phyloP scores from a whole-genome alignment of 1,140 invertebrate genomes.

The Lucilia cuprina region DNA sequence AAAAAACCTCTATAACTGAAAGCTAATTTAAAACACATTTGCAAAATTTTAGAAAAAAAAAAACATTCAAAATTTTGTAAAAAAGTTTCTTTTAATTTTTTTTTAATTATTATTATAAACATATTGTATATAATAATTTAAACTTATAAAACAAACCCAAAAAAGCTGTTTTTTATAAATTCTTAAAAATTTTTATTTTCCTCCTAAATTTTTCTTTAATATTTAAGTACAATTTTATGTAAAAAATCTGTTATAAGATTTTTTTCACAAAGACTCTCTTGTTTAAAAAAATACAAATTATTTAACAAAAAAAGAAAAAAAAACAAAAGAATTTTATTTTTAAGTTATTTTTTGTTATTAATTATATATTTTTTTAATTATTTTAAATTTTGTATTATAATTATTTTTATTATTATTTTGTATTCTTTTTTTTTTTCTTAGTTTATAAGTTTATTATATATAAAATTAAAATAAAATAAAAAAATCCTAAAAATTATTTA shows the following conservation, averaged over 20 bases:
- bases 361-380: background rate
- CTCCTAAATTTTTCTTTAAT: background rate
- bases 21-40: background rate
- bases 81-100: background rate
- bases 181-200: background rate
- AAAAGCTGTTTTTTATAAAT: background rate
- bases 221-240: constrained; percentile 35
- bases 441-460: constrained; percentile 5
- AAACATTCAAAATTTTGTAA: too few species aligned
- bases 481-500: background rate
- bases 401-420: background rate
- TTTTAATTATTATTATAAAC: background rate
- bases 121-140: too few species aligned
- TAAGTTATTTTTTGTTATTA: constrained; percentile 16
- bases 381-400: background rate
- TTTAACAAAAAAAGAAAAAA: background rate
- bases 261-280: constrained; percentile 41
- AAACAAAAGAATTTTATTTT: background rate
- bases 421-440: background rate
- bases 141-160: too few species aligned
- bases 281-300: background rate
- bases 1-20: background rate
- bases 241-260: constrained; percentile 42
- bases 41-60: too few species aligned
- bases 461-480: constrained; percentile 4